Conservation (phyloP, 2,113 vertebrate species). For the Xenopus tropicalis region UCB_Xtro_10.0 CM004444.2:20243001-20243500, state of each 20-base stretch:
- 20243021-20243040: slow-evolving; percentile 42
- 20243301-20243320: not conserved
- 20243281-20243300: not conserved
- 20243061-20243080: slow-evolving; percentile 39
- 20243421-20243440: too few relatives aligned
- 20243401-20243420: too few relatives aligned
- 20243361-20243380: too few relatives aligned
- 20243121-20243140: slow-evolving; percentile 37
- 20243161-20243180: slow-evolving; percentile 32
- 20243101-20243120: slow-evolving; percentile 38
- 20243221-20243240: slow-evolving; percentile 30
- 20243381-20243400: too few relatives aligned
- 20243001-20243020: slow-evolving; percentile 43
- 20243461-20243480: too few relatives aligned
- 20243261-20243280: slow-evolving; percentile 12
- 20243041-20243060: slow-evolving; percentile 45
- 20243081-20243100: slow-evolving; percentile 41
- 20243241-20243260: slow-evolving; percentile 15
- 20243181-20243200: slow-evolving; percentile 26
- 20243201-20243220: slow-evolving; percentile 18
- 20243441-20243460: too few relatives aligned
- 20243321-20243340: too few relatives aligned
- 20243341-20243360: too few relatives aligned
- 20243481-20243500: too few relatives aligned
- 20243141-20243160: slow-evolving; percentile 40